phyloP scores from a whole-genome alignment of 1,140 invertebrate species.

The Brachionus angularis region DNA sequence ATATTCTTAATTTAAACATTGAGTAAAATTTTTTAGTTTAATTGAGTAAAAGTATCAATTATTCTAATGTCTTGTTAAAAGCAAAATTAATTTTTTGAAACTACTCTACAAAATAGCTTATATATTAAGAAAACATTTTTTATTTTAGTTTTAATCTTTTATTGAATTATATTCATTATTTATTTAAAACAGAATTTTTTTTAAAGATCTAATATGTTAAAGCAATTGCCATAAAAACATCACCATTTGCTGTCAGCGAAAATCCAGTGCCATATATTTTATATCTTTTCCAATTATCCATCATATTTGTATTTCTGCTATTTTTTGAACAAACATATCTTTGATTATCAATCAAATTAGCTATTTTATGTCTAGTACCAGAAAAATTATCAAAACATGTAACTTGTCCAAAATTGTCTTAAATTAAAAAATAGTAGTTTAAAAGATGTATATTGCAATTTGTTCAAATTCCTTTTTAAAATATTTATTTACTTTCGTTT shows the following conservation, averaged over 20 bases:
- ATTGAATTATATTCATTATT: too few relatives aligned
- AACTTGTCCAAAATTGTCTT: constrained; percentile 15
- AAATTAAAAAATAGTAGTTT: background rate
- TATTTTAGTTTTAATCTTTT: too few relatives aligned
- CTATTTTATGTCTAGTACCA: constrained; percentile 1
- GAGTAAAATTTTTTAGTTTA: too few relatives aligned
- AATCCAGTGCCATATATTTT: constrained; percentile 1
- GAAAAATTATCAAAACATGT: constrained; percentile 34
- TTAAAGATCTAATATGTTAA: too few relatives aligned
- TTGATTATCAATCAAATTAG: constrained; percentile 1
- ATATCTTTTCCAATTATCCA: constrained; percentile 25
- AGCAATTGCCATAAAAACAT: constrained; percentile 26
- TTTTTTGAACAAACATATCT: constrained; percentile 21
- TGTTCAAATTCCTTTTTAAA: background rate
- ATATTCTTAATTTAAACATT: too few relatives aligned
- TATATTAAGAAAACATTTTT: too few relatives aligned
- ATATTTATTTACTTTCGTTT: background rate
- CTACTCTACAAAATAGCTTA: too few relatives aligned
- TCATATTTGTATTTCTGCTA: background rate
- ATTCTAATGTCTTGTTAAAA: too few relatives aligned
- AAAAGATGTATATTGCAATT: background rate
- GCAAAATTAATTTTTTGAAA: too few relatives aligned
- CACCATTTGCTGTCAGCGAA: background rate
- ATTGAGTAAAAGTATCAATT: too few relatives aligned
- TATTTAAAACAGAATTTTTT: too few relatives aligned